Evolutionary conservation across 2,797 vertebrate species (phyloP).

Genomic region (Loriculus beryllinus): DNA sequence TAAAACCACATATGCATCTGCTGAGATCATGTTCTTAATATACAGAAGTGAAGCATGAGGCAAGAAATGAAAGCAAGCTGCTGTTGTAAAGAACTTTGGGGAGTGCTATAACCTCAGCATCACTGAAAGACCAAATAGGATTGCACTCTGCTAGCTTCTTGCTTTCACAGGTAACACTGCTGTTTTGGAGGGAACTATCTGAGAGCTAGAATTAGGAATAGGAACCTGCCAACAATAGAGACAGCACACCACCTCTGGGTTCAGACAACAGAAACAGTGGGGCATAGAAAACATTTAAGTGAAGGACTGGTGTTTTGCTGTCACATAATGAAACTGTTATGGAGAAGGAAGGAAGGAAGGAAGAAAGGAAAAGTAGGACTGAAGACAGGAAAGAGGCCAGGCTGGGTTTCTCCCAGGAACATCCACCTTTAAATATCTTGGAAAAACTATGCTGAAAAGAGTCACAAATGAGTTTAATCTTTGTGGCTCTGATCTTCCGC

Average conservation of each 20-base stretch:
- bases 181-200: background rate
- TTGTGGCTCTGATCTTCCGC: background rate
- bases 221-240: background rate
- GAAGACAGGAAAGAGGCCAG: background rate
- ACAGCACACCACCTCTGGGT: background rate
- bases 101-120: background rate
- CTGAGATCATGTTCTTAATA: background rate
- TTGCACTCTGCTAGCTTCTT: background rate
- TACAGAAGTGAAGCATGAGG: background rate
- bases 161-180: background rate
- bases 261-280: background rate
- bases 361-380: background rate
- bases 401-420: background rate
- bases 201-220: background rate
- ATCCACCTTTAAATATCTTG: background rate
- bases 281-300: background rate
- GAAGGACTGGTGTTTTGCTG: background rate
- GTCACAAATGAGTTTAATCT: background rate
- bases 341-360: background rate
- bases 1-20: background rate
- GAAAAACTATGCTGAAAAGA: background rate
- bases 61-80: background rate
- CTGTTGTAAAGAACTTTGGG: background rate
- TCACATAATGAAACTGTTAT: background rate
- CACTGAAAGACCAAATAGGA: accelerated